These are phyloP conservation scores for Orcinus orca DNA, from an alignment of 2,113 vertebrate species.

Conservation along the genomic window DNA sequence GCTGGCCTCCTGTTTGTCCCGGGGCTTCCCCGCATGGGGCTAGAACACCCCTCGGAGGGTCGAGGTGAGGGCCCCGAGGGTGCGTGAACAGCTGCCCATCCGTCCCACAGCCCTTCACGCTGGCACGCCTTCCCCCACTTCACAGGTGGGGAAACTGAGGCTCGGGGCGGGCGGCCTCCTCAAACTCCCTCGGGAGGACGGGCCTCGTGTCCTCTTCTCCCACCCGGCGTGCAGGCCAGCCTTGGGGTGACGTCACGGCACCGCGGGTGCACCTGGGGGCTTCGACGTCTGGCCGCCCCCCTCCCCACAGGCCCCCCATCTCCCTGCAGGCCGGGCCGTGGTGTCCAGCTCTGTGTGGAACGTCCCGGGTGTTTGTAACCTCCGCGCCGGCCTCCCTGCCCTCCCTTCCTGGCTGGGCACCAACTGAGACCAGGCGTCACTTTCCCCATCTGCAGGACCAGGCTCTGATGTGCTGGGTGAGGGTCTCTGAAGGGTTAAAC, in stretches of 20 bases:
- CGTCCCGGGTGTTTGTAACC: neutral
- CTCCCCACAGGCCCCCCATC: neutral
- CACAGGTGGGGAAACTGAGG: neutral
- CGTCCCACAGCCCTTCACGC: neutral
- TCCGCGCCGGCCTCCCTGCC: rapidly evolving
- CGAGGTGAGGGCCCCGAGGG: rapidly evolving
- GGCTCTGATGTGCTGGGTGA: rapidly evolving
- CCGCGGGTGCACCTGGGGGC: neutral
- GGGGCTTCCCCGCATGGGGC: neutral
- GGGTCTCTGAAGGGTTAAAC: neutral
- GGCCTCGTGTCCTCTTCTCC: neutral
- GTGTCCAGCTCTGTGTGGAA: neutral
- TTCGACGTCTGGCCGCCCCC: neutral
- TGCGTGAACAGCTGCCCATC: neutral
- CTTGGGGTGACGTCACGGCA: neutral
- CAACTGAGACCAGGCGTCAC: neutral
- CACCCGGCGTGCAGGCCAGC: neutral
- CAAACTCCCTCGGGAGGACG: rapidly evolving
- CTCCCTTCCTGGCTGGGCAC: neutral
- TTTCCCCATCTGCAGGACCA: neutral
- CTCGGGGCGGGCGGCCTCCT: neutral
- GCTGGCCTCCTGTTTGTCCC: neutral
- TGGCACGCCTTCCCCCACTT: neutral
- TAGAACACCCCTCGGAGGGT: rapidly evolving
- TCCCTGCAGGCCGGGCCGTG: neutral